Percentiles rank a stretch among this genome's conserved stretches.
Evolutionary conservation across 1,140 invertebrate species (phyloP).

Genomic region (Drosophila kikkawai): DNA sequence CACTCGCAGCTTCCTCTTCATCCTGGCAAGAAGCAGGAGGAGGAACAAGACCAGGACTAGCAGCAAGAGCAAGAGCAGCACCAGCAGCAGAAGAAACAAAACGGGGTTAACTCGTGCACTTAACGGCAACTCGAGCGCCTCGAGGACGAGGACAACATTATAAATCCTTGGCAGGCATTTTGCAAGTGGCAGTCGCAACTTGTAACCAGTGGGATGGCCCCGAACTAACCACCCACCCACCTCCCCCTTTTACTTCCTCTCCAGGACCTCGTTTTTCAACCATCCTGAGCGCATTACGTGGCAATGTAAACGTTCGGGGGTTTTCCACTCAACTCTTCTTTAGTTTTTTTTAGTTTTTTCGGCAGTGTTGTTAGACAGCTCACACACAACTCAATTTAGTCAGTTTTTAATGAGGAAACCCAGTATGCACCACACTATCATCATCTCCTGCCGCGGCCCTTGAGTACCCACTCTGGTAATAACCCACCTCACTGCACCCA

Average conservation of each 20-base stretch:
- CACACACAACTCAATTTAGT: conserved; percentile 76
- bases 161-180: conserved; percentile 79
- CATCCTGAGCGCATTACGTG: conserved; percentile 51
- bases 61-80: not conserved
- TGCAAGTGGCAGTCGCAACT: conserved; percentile 75
- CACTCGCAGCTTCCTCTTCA: conserved; percentile 6
- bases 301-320: conserved; percentile 28
- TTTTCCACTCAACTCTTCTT: conserved; percentile 7
- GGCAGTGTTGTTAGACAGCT: conserved; percentile 51
- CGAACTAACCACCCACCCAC: not conserved
- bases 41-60: not conserved
- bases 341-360: conserved; percentile 42
- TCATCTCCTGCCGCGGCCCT: conserved; percentile 5
- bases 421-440: conserved; percentile 36
- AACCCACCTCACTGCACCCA: conserved; percentile 16
- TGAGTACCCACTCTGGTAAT: conserved; percentile 13
- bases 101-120: conserved; percentile 82
- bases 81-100: conserved; percentile 42
- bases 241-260: not conserved
- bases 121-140: conserved; percentile 75
- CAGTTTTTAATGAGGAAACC: conserved; percentile 79
- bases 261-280: not conserved
- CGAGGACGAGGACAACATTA: conserved; percentile 80
- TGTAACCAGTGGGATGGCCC: conserved; percentile 40
- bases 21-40: not conserved